Conservation (phyloP, 2,113 vertebrate species). For the Solenodon paradoxus region DNA sequence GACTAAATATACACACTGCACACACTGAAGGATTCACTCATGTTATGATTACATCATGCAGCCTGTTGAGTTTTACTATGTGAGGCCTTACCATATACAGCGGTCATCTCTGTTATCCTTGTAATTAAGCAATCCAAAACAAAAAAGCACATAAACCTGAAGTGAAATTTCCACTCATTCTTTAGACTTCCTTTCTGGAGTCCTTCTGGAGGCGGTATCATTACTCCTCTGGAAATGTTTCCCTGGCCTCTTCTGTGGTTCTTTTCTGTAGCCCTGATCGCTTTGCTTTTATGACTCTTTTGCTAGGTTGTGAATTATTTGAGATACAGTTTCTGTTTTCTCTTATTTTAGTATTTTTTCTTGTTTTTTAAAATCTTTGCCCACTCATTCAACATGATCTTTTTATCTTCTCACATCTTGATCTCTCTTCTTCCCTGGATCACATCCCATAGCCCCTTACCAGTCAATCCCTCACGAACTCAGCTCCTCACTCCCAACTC, state of each 20-base stretch:
- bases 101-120: background rate
- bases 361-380: background rate
- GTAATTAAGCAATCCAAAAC: background rate
- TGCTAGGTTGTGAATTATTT: background rate
- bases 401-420: background rate
- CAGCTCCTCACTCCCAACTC: background rate
- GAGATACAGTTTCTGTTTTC: background rate
- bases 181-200: background rate
- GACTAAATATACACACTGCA: background rate
- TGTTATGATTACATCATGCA: background rate
- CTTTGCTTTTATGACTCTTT: background rate
- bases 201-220: background rate
- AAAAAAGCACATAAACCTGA: background rate
- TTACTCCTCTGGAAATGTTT: background rate
- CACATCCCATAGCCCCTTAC: background rate
- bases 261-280: background rate
- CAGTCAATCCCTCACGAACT: background rate
- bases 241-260: background rate
- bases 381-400: background rate
- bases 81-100: background rate
- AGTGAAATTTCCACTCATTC: background rate
- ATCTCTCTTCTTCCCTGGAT: background rate
- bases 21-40: background rate
- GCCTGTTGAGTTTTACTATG: background rate
- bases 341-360: background rate